Evolutionary conservation across 2,797 vertebrate genomes (phyloP), one percentile per base, ranked within the genome.

Genomic region (Meda fulgida): DNA sequence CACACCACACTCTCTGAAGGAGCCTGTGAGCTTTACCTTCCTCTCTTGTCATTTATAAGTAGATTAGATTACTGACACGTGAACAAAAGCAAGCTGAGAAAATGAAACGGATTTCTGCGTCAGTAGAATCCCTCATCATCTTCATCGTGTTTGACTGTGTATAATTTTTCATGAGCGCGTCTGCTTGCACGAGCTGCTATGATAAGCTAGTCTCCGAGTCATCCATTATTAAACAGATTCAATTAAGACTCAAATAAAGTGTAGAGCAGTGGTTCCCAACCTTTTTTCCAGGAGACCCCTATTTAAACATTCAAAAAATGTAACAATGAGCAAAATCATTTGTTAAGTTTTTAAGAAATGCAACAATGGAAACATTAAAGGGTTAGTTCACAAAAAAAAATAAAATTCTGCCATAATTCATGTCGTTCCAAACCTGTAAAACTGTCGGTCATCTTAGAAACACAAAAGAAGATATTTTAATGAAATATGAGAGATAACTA

Each of bases 31-130:
- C 66, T 78, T 86, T 89, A 88, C 89, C 60, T 85, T 84, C 80
- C 80, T 80, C 73, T 78, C 75, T 80, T 63, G 72, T 90, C 88
- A 90, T 93, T 91, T 90, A 91, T 87, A 90, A 83, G 26, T 29
- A 83, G 89, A 91, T 93, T 90, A 38, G 38, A 91, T 93, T 90
- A 91, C 92, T 80, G 80, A 89, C 80, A 83, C 38, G 82, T 71
- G 78, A 87, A 89, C 80, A 85, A 48, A 60, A 71, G 65, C 36
- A 81, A 71, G 40, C 63, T 4, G 48, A 53, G 83, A 26, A 78
- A 70, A 65, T 84, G 43, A 84, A 82, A 75, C 38, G 77, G 66
- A 66, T 85, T 81, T 84, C 63, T 72, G 81, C 21, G 72, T 69
- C 23, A 29, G 82, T 46, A 36, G 43, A 69, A 86, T 88, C 82